Base-by-base conservation (phyloP, 2,888 invertebrate genomes). In the Flexamia atlantica region DNA sequence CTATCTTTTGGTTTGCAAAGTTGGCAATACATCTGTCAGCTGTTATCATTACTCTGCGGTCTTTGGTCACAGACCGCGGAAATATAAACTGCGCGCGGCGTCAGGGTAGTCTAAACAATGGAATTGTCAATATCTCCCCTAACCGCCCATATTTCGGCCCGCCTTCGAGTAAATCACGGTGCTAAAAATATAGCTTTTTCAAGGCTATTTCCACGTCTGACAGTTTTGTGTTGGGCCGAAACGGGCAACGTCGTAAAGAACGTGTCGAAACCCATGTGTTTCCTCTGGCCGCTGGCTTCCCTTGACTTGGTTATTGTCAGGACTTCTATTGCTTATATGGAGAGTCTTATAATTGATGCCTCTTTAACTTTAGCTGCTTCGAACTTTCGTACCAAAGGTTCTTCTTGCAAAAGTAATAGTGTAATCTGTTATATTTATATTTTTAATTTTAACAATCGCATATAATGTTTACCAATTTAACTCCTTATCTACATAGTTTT, bases 11-110 rank as follows among this genome's bases (percentile, higher is more conserved):
- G 68, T 68, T 68, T 68, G 68, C 68, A 68, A 68, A 68, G 72
- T 72, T 72, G 72, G 72, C 72, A 72, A 42, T 72, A 72, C 42
- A 72, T 72, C 42, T 72, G 72, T 72, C 72, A 72, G 72, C 70
- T 70, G 70, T 14, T 70, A 70, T 32, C 70, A 17, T 42, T 42
- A 36, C 36, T 42, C 72, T 32, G 72, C 17, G 72, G 72, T 72
- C 72, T 72, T 10, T 72, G 72, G 42, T 42, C 40, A 23, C 72
- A 42, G 68, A 30, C 68, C 32, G n/a, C 3, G 68, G 68, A 68
- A 68, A 68, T 60, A 53, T 60, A 68, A 68, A 68, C 30, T 32
- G 32, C 68, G 68, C 68, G 2, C 60, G 30, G 17, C 68, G 30
- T 68, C 32, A 68, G 60, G 9, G n/a, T 25, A 72, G 42, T 42